These are phyloP conservation scores for Acronicta aceris DNA, from an alignment of 2,888 invertebrate genomes.

Conservation along the genomic window DNA sequence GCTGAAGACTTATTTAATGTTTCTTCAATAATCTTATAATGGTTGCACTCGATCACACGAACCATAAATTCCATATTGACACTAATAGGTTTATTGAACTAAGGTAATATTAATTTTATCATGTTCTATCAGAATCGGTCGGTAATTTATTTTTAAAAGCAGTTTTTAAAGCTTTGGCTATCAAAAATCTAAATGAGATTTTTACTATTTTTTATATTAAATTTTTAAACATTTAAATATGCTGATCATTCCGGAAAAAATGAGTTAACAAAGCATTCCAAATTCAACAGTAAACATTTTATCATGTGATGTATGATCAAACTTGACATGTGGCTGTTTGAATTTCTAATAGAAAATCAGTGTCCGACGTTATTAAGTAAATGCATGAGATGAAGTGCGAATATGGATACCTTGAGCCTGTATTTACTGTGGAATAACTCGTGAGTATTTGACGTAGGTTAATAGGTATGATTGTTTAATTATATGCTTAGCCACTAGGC, in stretches of 20 bases:
- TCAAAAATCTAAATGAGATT: neutral
- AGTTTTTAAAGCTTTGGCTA: neutral
- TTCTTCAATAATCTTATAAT: constrained; percentile 46
- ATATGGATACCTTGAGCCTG: constrained; percentile 17
- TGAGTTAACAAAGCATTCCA: constrained; percentile 6
- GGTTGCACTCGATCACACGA: constrained; percentile 18
- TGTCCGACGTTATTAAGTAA: constrained; percentile 14
- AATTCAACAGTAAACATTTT: constrained; percentile 9
- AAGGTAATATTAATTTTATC: constrained; percentile 9
- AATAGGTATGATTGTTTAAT: neutral
- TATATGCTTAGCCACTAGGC: neutral
- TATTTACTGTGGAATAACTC: constrained; percentile 36
- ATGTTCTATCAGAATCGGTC: constrained; percentile 15
- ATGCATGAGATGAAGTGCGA: constrained; percentile 34
- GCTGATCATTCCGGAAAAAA: constrained; percentile 2
- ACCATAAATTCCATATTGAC: constrained; percentile 22
- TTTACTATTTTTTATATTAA: neutral
- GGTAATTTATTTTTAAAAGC: constrained; percentile 7
- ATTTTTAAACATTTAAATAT: constrained; percentile 1
- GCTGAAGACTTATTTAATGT: constrained; percentile 42
- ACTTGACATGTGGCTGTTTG: constrained; percentile 25
- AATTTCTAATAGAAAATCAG: constrained; percentile 19
- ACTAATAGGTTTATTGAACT: constrained; percentile 15
- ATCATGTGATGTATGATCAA: constrained; percentile 32
- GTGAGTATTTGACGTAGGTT: constrained; percentile 12